Evolutionary conservation across 2,797 vertebrate genomes (phyloP), one percentile per base, ranked within the genome.

Genomic region (Gadopsis bispinosus): DNA sequence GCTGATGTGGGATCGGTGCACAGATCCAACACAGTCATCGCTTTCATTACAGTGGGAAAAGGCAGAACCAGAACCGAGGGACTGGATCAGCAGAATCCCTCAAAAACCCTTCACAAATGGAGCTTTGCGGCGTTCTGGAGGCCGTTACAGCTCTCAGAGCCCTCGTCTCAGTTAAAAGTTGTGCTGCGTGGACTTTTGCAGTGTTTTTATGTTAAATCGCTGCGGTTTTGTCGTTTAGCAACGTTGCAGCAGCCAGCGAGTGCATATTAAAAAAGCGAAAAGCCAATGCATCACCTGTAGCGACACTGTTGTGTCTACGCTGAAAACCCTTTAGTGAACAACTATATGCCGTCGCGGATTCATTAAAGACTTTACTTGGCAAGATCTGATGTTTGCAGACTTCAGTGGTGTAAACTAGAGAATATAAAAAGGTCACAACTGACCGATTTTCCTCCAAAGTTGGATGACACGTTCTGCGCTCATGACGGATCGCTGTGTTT

Each of bases 61-160:
- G 11, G 58, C 62, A 61, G 60, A 69, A 84, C 39, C 11, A 55
- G 69, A 80, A 81, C 74, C 43, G 5, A 53, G 63, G 48, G 73
- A 81, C 53, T 10, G n/a, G 71, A 87, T 91, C 90, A 89, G 88
- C 86, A 83, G 62, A 86, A 87, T 68, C 77, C 58, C 68, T 69
- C 12, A 37, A 48, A 79, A 70, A 75, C 70, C 75, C 69, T 68
- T 68, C 66, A 65, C 41, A 63, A 64, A 73, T 22, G 6, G 70
- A 88, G 68, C 59, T 62, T 61, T 0, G 0, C 6, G 0, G 51
- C 76, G 73, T 77, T 75, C 72, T 17, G 31, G 76, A 76, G 88
- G 70, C 70, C 17, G 22, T 20, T 63, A 53, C 41, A 59, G 78
- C 55, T 83, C 80, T 81, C 84, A 0, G 6, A 77, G 70, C 75